These are phyloP conservation scores for Glaucomys volans DNA, from an alignment of 2,113 vertebrate species.

Conservation along the genomic window DNA sequence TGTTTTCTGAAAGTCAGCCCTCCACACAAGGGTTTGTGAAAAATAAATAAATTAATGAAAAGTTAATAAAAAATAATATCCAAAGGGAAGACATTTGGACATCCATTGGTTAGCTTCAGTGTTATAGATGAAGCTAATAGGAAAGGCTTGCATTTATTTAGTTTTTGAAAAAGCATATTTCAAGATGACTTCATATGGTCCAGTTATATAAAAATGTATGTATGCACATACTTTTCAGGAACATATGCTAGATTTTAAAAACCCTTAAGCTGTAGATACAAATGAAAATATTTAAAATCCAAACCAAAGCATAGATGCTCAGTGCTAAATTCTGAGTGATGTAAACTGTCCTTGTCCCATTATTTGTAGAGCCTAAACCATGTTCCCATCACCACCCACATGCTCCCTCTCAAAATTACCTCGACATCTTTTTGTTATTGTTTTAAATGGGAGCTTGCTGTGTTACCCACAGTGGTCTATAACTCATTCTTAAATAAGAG, in stretches of 20 bases:
- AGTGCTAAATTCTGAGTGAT: neutral
- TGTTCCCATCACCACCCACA: neutral
- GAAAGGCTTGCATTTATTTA: neutral
- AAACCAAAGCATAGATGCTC: neutral
- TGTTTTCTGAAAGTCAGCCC: neutral
- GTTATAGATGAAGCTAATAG: neutral
- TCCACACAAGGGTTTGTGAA: neutral
- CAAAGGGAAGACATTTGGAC: neutral
- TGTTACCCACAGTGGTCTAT: too few relatives aligned
- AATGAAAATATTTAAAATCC: slow-evolving; percentile 48
- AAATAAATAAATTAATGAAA: neutral
- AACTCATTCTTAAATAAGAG: neutral
- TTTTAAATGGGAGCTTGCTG: neutral
- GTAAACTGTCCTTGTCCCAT: neutral
- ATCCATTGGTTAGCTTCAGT: neutral
- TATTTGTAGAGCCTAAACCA: neutral
- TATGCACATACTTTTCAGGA: neutral
- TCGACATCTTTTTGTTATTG: neutral
- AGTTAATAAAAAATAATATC: neutral
- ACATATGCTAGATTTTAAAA: neutral
- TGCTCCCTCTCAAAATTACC: neutral
- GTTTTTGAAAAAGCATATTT: neutral
- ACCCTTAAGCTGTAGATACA: neutral
- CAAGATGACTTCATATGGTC: neutral
- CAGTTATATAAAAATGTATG: neutral